A percentile compares a stretch with the other conserved stretches of the same genome.
Evolutionary conservation across 2,797 vertebrate species (phyloP).

Genomic region (Phalanger gymnotis): DNA sequence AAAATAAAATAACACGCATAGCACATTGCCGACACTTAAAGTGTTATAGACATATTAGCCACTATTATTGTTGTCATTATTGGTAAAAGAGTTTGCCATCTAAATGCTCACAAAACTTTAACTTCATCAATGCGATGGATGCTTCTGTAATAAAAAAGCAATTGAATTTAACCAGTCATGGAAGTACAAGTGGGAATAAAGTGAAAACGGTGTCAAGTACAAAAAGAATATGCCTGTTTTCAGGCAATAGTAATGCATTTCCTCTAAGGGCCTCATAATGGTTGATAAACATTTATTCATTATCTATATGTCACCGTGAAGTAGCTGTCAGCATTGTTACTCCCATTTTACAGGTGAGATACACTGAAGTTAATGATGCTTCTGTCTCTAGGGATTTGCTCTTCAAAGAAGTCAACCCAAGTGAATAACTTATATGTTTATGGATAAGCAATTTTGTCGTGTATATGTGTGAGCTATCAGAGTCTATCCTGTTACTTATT

Average conservation of each 20-base stretch:
- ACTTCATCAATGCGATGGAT: constrained; percentile 8
- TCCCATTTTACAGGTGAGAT: neutral
- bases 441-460: neutral
- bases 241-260: neutral
- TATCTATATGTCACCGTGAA: neutral
- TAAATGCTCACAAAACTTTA: constrained; percentile 2
- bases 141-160: constrained; percentile 4
- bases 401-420: neutral
- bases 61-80: neutral
- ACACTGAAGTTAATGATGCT: neutral
- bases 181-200: constrained; percentile 1
- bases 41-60: neutral
- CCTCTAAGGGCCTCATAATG: neutral
- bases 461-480: fast-evolving
- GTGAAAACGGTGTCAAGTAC: neutral
- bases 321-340: neutral
- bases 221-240: neutral
- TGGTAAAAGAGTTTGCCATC: neutral
- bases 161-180: constrained; percentile 33
- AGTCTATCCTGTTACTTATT: neutral
- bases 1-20: neutral
- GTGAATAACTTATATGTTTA: neutral
- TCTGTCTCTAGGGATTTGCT: neutral
- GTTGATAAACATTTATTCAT: neutral
- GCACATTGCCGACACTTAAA: neutral